Percentiles rank a stretch among this genome's conserved stretches.
Evolutionary conservation across 1,140 invertebrate genomes (phyloP).

Genomic region (Heliconius eleuchia): DNA sequence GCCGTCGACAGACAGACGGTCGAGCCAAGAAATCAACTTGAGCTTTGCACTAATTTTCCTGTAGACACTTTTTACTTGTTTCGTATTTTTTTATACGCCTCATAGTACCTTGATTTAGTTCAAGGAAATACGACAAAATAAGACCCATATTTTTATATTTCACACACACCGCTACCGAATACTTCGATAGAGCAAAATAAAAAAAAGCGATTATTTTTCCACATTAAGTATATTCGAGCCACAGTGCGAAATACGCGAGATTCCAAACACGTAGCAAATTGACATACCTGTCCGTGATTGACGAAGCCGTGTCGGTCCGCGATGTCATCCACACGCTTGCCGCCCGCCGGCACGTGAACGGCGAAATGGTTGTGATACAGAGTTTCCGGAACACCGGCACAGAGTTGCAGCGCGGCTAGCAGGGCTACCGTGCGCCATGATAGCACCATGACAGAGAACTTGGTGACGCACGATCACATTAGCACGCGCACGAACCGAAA

Average conservation of each 20-base stretch:
- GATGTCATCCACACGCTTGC: slow-evolving; percentile 81
- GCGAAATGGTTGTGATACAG: slow-evolving; percentile 91
- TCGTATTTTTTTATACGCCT: neutral
- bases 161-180: neutral
- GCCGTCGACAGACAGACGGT: slow-evolving; percentile 51
- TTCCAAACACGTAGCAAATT: slow-evolving; percentile 7
- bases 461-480: slow-evolving; percentile 43
- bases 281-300: slow-evolving; percentile 88
- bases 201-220: neutral
- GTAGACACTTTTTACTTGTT: slow-evolving; percentile 10
- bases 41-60: slow-evolving; percentile 21
- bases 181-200: neutral
- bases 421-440: slow-evolving; percentile 70
- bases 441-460: slow-evolving; percentile 58
- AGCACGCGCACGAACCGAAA: slow-evolving; percentile 48
- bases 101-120: neutral
- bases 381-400: slow-evolving; percentile 50
- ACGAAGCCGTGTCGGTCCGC: slow-evolving; percentile 87
- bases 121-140: neutral
- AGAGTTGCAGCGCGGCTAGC: slow-evolving; percentile 56
- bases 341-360: slow-evolving; percentile 86
- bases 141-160: neutral
- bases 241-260: neutral
- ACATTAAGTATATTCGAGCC: neutral
- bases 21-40: slow-evolving; percentile 45